Conservation (phyloP, 2,797 vertebrate species). For the Malurus leucopterus region DNA sequence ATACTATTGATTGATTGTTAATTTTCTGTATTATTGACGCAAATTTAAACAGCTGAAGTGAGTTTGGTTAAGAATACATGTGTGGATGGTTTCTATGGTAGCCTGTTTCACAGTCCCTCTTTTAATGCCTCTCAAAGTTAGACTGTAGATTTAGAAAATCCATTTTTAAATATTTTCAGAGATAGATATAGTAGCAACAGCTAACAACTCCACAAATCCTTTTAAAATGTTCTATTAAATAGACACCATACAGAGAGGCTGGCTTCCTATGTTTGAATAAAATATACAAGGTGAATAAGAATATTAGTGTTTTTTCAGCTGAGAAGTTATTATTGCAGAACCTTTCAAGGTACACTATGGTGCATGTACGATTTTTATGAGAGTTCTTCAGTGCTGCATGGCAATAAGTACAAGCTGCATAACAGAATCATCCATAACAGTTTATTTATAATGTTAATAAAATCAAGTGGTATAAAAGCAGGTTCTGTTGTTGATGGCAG, state of each 20-base stretch:
- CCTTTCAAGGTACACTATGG: not conserved
- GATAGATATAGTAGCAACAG: not conserved
- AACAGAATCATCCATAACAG: not conserved
- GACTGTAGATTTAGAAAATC: constrained; percentile 4
- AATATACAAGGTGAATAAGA: not conserved
- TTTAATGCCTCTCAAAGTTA: not conserved
- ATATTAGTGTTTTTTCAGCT: not conserved
- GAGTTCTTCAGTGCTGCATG: not conserved
- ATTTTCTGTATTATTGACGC: not conserved
- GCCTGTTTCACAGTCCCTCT: not conserved
- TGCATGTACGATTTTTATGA: not conserved
- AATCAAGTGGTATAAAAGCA: not conserved
- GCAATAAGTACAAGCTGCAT: not conserved
- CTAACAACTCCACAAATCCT: not conserved
- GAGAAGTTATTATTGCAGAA: not conserved
- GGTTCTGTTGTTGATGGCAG: not conserved
- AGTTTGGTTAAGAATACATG: not conserved
- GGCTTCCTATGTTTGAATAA: not conserved
- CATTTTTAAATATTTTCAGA: constrained; percentile 14
- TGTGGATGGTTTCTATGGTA: not conserved
- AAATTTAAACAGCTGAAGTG: not conserved
- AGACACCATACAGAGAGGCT: not conserved
- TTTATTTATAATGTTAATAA: not conserved
- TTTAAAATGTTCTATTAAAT: not conserved
- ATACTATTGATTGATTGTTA: not conserved